Percentiles rank a stretch among this genome's conserved stretches.
Conservation (phyloP, 2,797 vertebrate genomes). For the Hybognathus amarus region DNA sequence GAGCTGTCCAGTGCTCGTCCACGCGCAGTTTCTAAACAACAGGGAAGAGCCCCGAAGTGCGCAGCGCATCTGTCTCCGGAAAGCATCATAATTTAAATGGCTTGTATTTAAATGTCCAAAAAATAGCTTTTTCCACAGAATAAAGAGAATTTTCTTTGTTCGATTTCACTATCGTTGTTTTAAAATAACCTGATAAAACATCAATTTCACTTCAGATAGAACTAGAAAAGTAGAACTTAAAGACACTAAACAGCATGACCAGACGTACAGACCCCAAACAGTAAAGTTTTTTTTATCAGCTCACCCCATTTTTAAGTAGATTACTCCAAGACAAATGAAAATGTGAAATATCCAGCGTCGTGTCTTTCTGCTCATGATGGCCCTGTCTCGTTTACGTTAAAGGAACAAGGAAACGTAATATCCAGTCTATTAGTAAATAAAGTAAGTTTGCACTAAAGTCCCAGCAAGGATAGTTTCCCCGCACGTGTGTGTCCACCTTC, state of each 20-base stretch:
- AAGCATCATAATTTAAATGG: background rate
- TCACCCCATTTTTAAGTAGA: constrained; percentile 98
- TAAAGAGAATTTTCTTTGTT: too few relatives aligned
- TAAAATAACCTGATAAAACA: too few relatives aligned
- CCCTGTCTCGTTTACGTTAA: constrained; percentile 70
- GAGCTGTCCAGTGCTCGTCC: too few relatives aligned
- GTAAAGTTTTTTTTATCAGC: constrained; percentile 54
- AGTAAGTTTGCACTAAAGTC: constrained; percentile 62
- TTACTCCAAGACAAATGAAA: constrained; percentile 93
- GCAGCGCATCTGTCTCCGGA: background rate
- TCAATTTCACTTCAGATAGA: background rate
- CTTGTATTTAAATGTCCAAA: background rate
- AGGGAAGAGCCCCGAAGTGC: background rate
- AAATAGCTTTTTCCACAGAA: background rate
- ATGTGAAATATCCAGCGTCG: constrained; percentile 95
- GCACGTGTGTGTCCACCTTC: too few relatives aligned
- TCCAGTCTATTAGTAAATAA: constrained; percentile 46
- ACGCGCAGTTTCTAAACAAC: too few relatives aligned
- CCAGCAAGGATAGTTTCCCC: background rate
- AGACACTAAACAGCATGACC: background rate
- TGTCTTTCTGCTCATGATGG: constrained; percentile 95
- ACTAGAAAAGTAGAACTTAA: background rate
- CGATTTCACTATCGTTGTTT: background rate
- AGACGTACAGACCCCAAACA: too few relatives aligned
- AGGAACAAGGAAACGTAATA: constrained; percentile 56